Percentiles rank a stretch among this genome's conserved stretches.
Conservation (phyloP, 2,113 vertebrate genomes). For the Zosterops japonicus region DNA sequence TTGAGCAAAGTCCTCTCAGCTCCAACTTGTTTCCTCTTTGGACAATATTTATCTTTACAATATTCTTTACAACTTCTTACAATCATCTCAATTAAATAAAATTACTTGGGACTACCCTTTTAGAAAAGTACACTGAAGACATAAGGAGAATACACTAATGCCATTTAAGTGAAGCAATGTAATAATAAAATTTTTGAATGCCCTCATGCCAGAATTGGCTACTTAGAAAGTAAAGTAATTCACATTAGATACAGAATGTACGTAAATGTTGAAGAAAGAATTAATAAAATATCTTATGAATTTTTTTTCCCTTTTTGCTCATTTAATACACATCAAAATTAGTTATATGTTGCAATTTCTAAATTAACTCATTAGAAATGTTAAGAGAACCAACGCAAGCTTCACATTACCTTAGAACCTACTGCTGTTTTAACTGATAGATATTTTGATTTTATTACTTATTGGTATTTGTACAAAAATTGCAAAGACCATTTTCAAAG, state of each 20-base stretch:
- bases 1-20: background rate
- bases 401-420: background rate
- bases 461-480: background rate
- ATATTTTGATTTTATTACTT: background rate
- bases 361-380: background rate
- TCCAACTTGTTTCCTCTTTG: background rate
- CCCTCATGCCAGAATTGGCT: background rate
- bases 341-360: background rate
- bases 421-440: background rate
- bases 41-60: background rate
- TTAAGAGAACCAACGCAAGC: background rate
- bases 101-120: accelerated
- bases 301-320: background rate
- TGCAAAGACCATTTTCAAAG: background rate
- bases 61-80: background rate
- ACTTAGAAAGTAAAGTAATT: background rate
- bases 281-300: background rate
- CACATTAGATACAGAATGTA: background rate
- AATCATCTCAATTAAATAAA: background rate
- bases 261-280: background rate
- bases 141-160: background rate
- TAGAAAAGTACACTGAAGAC: background rate
- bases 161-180: background rate
- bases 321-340: background rate
- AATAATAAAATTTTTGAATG: background rate